Evolutionary conservation across 2,113 vertebrate species (phyloP), one percentile per base, ranked within the genome.

Genomic region (Nipponia nippon): DNA sequence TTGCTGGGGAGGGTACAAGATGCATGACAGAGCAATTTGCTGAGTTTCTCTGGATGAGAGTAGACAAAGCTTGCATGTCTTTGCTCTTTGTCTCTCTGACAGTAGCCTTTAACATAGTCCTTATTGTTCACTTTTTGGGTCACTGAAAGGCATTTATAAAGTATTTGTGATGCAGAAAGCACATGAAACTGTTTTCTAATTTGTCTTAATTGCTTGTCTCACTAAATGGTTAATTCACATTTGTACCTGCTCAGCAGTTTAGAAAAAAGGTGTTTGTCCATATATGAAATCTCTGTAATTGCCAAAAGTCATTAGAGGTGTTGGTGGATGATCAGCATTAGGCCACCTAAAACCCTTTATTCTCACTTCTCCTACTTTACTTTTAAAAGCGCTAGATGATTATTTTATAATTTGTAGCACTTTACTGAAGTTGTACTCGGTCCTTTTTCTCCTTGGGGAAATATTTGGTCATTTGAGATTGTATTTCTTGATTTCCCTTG

Each of bases 11-110:
- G 87, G 92, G 95, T 98, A 98, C 97, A 98, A 98, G 98, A 98
- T 98, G 98, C 98, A 98, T 98, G 99, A 99, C 98, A 98, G 97
- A 98, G 98, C 98, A 99, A 99, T 99, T 99, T 99, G 98, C 98
- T 91, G 92, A 96, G 97, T 98, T 98, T 98, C 97, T 98, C 97
- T 98, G 93, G 96, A 97, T 98, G 97, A 94, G 95, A 80, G 90
- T 96, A 97, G 97, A 99, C 98, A 99, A 99, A 99, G 97, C 97
- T 96, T 77, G 56, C 91, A 73, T 79, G 92, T 87, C 95, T 96
- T 97, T 97, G 96, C 72, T 90, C 98, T 98, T 96, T 93, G 93
- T 96, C 91, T 97, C 89, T 98, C 97, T 95, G 97, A 98, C 98
- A 98, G 98, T 96, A 95, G 97, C 96, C 96, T 98, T 98, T 98